Conservation (phyloP, 2,888 invertebrate species). For the Punctoribates punctum region DNA sequence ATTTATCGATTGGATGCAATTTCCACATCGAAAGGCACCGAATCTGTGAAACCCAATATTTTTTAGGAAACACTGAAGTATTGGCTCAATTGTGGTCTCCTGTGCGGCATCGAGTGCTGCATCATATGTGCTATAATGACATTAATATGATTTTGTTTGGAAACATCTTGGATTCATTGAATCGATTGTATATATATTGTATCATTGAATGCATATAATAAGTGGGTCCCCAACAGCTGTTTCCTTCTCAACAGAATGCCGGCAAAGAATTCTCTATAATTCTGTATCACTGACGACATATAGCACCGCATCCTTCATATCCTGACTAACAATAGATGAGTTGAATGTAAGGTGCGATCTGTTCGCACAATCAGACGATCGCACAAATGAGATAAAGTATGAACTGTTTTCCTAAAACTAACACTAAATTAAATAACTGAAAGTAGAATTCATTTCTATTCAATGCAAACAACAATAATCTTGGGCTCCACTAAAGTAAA, state of each 20-base stretch:
- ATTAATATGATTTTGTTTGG: conserved; percentile 32
- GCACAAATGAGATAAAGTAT: conserved; percentile 23
- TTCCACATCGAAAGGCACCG: not conserved
- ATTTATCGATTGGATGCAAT: conserved; percentile 13
- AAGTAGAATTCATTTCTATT: too few relatives aligned
- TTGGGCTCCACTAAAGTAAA: too few relatives aligned
- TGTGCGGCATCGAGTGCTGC: conserved; percentile 1
- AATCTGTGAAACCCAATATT: conserved; percentile 6
- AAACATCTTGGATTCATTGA: conserved; percentile 14
- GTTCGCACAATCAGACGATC: conserved; percentile 1
- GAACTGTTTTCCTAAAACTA: conserved; percentile 31
- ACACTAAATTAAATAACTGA: conserved; percentile 18
- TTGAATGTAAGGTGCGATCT: conserved; percentile 7
- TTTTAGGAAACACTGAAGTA: not conserved
- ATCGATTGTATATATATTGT: conserved; percentile 10
- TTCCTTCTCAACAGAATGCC: conserved; percentile 10
- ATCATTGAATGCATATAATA: conserved; percentile 22
- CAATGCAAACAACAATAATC: too few relatives aligned
- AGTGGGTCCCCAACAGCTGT: not conserved
- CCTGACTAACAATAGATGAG: conserved; percentile 3
- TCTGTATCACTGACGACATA: conserved; percentile 7
- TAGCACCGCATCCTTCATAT: not conserved
- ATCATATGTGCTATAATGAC: conserved; percentile 14
- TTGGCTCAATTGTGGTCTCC: not conserved
- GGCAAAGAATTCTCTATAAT: not conserved